Evolutionary conservation across 2,113 vertebrate genomes (phyloP).

Genomic region (Nipponia nippon): DNA sequence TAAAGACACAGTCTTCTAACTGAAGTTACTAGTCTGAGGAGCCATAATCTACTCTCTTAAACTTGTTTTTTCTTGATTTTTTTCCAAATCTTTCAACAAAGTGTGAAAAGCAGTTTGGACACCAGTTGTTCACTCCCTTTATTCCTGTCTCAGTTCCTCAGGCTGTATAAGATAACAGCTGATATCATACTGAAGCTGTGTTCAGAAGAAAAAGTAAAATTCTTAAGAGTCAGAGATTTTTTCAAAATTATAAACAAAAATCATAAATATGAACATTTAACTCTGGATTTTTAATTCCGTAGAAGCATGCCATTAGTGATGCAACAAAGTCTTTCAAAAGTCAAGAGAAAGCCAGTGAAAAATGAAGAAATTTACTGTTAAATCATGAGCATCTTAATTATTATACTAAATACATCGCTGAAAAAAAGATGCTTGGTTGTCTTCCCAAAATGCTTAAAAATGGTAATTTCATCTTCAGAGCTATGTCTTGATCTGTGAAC

Average conservation of each 20-base stretch:
- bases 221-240: not conserved
- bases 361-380: not conserved
- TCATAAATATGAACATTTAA: not conserved
- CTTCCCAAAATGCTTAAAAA: not conserved
- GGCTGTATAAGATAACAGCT: not conserved
- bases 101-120: not conserved
- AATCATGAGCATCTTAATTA: not conserved
- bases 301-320: not conserved
- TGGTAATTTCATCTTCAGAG: not conserved
- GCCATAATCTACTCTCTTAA: not conserved
- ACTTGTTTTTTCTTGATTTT: not conserved
- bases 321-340: not conserved
- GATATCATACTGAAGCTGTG: not conserved
- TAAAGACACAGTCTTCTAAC: not conserved
- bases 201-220: not conserved
- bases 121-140: not conserved
- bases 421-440: not conserved
- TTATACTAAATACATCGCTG: not conserved
- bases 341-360: not conserved
- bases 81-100: not conserved
- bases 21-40: not conserved
- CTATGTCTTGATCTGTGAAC: not conserved
- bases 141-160: not conserved
- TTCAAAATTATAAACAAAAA: not conserved
- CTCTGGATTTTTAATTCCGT: not conserved